Evolutionary conservation across 2,113 vertebrate species (phyloP), one percentile per base, ranked within the genome.

Genomic region (Esox niger): DNA sequence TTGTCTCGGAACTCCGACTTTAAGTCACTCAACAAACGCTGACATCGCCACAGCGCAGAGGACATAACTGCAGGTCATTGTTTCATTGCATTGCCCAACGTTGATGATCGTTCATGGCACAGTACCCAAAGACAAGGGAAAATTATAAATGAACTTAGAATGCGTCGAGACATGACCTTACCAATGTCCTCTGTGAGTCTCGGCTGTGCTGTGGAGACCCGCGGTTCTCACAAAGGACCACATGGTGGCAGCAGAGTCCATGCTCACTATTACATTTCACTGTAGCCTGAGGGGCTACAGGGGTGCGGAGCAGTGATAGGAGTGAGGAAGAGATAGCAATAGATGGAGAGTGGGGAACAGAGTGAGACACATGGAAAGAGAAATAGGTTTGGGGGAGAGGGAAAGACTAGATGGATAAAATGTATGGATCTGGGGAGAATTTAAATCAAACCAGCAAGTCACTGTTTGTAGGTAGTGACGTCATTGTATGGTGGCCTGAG

Each of bases 81-180:
- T 30, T 7, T 17, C 10, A 59, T 21, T 31, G 29, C 31, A 11
- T 64, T 29, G 25, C 43, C 2, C 62, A 31, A 38, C 7, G 25
- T 23, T 20, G 64, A 46, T 33, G 68, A 62, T 69, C 62, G 54
- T 54, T 62, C 33, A 26, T 30, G 55, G 66, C 25, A 21, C 13
- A 10, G 26, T 10, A n/a, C 13, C 43, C 58, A 23, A 27, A 13
- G 58, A 46, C 21, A 30, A 47, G 43, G 29, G 35, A 69, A 69
- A 52, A 69, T 62, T 58, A 69, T 69, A 60, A 69, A 69, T 69
- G 68, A 46, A 62, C 58, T 46, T 35, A 62, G 62, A 54, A 69
- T 69, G 27, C 47, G 27, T 21, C 54, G 9, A 61, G 67, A 61
- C 58, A 62, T 35, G 58, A 58, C 68, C 68, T 69, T 31, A 11